Evolutionary conservation across 2,888 invertebrate genomes (phyloP), one percentile per base, ranked within the genome.

Genomic region (Ethmia dodecea): DNA sequence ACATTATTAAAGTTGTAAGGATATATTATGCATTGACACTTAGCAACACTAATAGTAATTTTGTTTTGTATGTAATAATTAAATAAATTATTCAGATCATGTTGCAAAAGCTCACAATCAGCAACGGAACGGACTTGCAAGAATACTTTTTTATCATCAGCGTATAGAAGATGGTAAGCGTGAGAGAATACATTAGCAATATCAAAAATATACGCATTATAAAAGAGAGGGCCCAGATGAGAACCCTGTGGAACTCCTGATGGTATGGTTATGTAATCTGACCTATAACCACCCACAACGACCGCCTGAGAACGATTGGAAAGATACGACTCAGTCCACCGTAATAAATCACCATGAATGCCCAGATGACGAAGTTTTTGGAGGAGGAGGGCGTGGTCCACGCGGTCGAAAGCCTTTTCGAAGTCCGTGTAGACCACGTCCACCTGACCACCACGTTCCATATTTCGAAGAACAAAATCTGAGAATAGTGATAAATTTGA

Each of bases 211-310:
- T 35, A 35, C 3, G 27, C 29, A 5, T 9, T 28, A 15, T 32
- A 38, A 3, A 35, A 11, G 11, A 38, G 27, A 2, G 35, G 31
- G 1, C 35, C 38, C 2, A 35, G 25, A 5, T 15, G 35, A 4
- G 45, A 45, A 4, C 38, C 42, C 28, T 46, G 41, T 1, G 33
- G 42, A 1, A 44, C 38, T 5, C 43, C 40, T 2, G 39, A 45
- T 2, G 37, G 36, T 4, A 43, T 16, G 9, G 12, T 5, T 3
- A 43, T 28, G 13, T 26, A 40, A 10, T 44, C 28, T 6, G 45
- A 45, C 8, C 32, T 13, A 16, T 26, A 33, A 2, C 42, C 43
- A 13, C 37, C 41, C 0, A 42, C 2, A 1, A 39, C 40, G 1
- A 49, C 49, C 13, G 39, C 38, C 22, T 45, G 42, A 1, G 14